Base-by-base conservation (phyloP, 2,113 vertebrate genomes). In the Pelecanus crispus region DNA sequence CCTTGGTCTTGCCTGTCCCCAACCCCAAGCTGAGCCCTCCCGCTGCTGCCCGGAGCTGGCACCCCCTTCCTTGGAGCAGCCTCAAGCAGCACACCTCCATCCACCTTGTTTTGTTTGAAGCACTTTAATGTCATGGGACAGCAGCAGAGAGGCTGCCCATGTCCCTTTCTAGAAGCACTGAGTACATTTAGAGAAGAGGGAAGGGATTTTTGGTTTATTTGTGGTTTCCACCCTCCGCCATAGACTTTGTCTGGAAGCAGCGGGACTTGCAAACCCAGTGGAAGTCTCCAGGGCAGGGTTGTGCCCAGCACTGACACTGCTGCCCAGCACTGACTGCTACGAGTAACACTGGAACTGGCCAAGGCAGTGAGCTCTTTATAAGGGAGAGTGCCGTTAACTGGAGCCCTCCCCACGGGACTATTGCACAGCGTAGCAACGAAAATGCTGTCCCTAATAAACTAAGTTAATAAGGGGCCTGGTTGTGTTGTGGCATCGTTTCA, bases 391-490 rank as follows among this genome's bases (percentile, higher is more conserved):
- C 77, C 0, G 0, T 74, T 49, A 94, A 3, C 50, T 85, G 84
- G 70, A 88, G 81, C 94, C 65, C 73, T 92, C 63, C 49, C 62
- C 67, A 3, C 0, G 1, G 71, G 91, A 80, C 77, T 80, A 7
- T 62, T 59, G 78, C 91, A 92, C 90, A 96, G 77, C 16, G 1
- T 67, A 94, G 90, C 81, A 59, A 52, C 14, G 29, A 70, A 87
- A 88, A 91, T 70, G 79, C 95, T 93, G 66, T 97, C 97, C 94
- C 81, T 92, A 98, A 98, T 98, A 98, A 98, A 98, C 49, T 52
- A 92, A 77, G n/a, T 92, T 96, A 97, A 96, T 68, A 50, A 65
- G 10, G 58, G 77, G 11, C 47, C 32, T 36, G 40, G 31, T 83
- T 90, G 56, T 70, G 21, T 58, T 38, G 13, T 90, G 47, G 61